Evolutionary conservation across 2,888 invertebrate genomes (phyloP), one percentile per base, ranked within the genome.

Genomic region (Drosophila koepferae): DNA sequence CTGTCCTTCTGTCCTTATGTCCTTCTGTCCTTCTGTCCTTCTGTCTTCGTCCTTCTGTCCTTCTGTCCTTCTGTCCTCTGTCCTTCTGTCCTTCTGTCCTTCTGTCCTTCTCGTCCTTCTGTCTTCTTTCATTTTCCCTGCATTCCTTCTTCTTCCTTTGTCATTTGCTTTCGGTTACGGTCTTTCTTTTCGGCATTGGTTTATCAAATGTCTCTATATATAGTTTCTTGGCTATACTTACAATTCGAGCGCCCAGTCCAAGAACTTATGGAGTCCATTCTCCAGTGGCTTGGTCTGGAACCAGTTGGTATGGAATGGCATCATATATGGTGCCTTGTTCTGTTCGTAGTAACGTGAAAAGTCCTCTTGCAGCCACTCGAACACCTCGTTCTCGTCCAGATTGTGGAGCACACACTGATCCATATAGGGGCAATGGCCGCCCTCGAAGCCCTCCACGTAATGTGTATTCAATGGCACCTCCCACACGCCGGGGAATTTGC

Each of bases 241-340:
- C 96, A 95, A 93, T 78, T 95, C 94, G 48, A 95, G 94, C 1
- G 96, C 95, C 96, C 97, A 98, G 81, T 96, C 96, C 68, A 98
- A 93, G 93, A 98, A 98, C 92, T 97, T 97, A 82, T 96, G 96
- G 2, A 98, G 94, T 23, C 98, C 98, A 68, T 94, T 94, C 91
- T 97, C 97, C 14, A 97, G 94, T 86, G 95, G 97, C 90, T 96
- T 97, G 84, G 96, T 97, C 92, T 96, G 97, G 94, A 99, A 98
- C 99, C 99, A 99, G 93, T 98, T 98, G 1, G 98, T 98, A 91
- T 99, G 98, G 95, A 98, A 97, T 0, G 98, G 96, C 97, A 98
- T 97, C 97, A 98, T 97, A 93, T 98, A 98, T 0, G 98, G 97
- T 1, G 98, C 97, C 74, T 96, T 95, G 92, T 98, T 98, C 92